A percentile compares a stretch with the other conserved stretches of the same genome.
Evolutionary conservation across 2,888 invertebrate species (phyloP).

Genomic region (Opisthograptis luteolata): DNA sequence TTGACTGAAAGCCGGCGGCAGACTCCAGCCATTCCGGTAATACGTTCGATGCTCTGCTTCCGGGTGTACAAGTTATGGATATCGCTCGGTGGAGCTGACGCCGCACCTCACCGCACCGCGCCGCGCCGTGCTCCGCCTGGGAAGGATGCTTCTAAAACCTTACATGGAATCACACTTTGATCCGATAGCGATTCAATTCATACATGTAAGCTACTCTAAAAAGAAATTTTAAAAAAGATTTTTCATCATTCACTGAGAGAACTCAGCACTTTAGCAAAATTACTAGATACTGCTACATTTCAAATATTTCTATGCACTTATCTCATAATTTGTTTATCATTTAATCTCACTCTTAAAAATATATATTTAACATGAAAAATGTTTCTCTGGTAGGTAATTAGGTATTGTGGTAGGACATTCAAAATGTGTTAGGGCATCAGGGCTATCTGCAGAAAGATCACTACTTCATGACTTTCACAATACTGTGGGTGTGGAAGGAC

Average conservation of each 20-base stretch:
- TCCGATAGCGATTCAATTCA: not conserved
- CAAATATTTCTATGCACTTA: no score
- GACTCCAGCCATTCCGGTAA: not conserved
- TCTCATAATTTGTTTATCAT: not conserved
- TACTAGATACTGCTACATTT: no score
- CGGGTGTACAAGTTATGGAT: conserved; percentile 5
- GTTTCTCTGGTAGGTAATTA: no score
- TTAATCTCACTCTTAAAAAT: no score
- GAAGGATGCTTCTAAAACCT: not conserved
- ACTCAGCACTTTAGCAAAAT: not conserved
- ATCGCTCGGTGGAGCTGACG: conserved; percentile 9
- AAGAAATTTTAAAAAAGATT: not conserved
- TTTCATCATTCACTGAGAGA: not conserved
- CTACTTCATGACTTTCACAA: no score
- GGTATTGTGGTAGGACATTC: no score
- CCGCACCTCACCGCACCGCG: no score
- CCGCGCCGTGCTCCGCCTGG: not conserved
- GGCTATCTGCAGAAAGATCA: no score
- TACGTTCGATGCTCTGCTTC: not conserved
- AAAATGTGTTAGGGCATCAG: no score
- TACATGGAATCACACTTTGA: conserved; percentile 8
- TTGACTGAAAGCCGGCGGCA: not conserved
- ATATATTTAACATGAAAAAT: no score
- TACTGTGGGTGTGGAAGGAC: no score
- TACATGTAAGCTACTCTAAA: no score